Conservation (phyloP, 2,888 invertebrate species). For the Rhagonycha lutea region DNA sequence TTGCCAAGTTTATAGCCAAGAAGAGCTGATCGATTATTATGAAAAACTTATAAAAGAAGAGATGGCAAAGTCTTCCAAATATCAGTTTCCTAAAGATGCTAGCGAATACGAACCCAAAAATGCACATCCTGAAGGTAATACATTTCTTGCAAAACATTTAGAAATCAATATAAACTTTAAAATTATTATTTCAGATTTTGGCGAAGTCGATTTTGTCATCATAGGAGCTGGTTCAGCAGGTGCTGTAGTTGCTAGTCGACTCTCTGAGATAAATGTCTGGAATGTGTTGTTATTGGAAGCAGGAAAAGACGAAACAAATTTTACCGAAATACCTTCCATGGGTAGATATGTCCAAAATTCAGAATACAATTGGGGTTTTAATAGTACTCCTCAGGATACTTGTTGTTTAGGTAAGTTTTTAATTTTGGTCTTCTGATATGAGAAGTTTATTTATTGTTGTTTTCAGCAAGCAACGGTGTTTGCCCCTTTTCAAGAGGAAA, state of each 20-base stretch:
- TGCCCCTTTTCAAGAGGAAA: conserved; percentile 68
- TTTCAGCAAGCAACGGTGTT: not conserved
- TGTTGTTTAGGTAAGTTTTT: conserved; percentile 5
- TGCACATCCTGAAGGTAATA: not conserved
- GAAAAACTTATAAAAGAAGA: not conserved
- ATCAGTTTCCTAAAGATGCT: not conserved
- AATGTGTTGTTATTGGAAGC: not conserved
- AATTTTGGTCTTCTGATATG: no score
- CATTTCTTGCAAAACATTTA: not conserved
- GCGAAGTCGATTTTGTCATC: not conserved
- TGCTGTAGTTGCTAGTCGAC: no score
- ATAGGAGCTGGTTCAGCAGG: no score
- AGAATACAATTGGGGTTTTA: no score
- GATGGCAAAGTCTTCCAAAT: not conserved
- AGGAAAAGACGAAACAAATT: not conserved
- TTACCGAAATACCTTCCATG: not conserved
- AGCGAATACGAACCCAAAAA: not conserved
- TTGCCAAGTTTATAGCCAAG: not conserved
- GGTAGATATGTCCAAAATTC: not conserved
- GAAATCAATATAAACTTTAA: not conserved
- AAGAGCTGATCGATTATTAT: not conserved
- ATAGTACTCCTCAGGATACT: not conserved
- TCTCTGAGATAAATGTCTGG: no score
- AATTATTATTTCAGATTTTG: not conserved
- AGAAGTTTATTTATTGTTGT: not conserved